phyloP scores from a whole-genome alignment of 2,888 invertebrate species.

The Rotaria macrura region DNA sequence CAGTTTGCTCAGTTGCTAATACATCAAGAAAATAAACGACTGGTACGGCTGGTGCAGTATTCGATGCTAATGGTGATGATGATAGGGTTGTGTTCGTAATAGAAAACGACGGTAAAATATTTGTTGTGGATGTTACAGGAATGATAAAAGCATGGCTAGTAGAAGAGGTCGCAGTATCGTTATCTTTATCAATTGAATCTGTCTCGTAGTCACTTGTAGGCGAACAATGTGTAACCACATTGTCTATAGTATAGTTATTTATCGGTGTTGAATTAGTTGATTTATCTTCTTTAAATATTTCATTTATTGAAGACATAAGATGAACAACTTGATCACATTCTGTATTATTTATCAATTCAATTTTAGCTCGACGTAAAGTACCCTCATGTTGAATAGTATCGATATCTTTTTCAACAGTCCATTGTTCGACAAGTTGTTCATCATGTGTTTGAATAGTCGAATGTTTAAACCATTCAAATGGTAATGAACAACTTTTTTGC shows the following conservation, averaged over 20 bases:
- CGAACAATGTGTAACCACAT: not conserved
- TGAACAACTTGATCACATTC: not conserved
- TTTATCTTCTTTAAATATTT: not conserved
- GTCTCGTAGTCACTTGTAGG: not conserved
- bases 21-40: not conserved
- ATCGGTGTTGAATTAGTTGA: not conserved
- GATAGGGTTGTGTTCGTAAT: not conserved
- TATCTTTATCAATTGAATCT: not conserved
- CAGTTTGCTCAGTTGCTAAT: not conserved
- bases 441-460: not conserved
- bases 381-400: not conserved
- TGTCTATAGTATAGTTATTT: not conserved
- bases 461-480: not conserved
- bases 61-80: not conserved
- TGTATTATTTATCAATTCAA: not conserved
- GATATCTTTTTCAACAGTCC: not conserved
- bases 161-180: not conserved
- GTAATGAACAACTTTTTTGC: not conserved
- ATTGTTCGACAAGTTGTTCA: constrained; percentile 16
- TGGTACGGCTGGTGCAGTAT: not conserved
- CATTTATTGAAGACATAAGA: not conserved
- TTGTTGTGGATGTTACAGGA: not conserved
- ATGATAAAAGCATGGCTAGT: not conserved
- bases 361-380: not conserved
- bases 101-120: not conserved